A percentile compares a stretch with the other conserved stretches of the same genome.
These are phyloP conservation scores for Bryconaethiops microstoma DNA, from an alignment of 2,797 vertebrate species.

Conservation along the genomic window DNA sequence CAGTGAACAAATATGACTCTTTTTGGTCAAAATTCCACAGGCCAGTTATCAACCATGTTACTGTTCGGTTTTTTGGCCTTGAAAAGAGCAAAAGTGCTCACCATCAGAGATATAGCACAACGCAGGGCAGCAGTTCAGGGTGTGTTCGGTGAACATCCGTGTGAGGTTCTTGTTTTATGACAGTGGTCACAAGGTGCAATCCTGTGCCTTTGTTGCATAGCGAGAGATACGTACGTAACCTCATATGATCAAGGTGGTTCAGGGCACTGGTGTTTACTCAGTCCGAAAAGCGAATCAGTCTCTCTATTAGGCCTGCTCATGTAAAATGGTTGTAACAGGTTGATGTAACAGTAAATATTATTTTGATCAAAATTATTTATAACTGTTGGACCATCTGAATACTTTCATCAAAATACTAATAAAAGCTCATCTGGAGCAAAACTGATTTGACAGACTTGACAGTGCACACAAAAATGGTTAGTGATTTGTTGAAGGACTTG, in stretches of 20 bases:
- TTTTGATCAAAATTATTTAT: neutral
- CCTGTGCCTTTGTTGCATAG: neutral
- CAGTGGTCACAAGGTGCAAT: constrained; percentile 25
- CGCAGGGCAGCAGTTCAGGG: neutral
- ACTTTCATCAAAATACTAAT: neutral
- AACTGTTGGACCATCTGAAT: neutral
- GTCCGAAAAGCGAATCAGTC: neutral
- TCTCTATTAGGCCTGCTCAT: neutral
- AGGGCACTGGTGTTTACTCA: neutral
- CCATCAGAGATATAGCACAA: neutral
- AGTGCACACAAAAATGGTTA: too few species aligned
- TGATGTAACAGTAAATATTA: neutral
- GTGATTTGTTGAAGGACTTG: neutral
- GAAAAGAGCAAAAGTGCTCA: neutral
- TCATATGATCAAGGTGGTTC: neutral
- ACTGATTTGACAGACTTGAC: neutral
- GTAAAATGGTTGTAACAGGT: neutral
- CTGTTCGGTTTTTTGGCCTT: too few species aligned
- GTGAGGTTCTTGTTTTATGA: constrained; percentile 26
- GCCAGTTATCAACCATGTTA: too few species aligned
- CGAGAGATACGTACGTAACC: neutral
- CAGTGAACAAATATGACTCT: too few species aligned
- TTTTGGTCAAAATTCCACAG: too few species aligned
- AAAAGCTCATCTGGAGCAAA: neutral
- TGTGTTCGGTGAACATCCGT: constrained; percentile 20